A percentile compares a stretch with the other conserved stretches of the same genome.
These are phyloP conservation scores for Rhagoletis pomonella DNA, from an alignment of 1,140 invertebrate species.

Conservation along the genomic window DNA sequence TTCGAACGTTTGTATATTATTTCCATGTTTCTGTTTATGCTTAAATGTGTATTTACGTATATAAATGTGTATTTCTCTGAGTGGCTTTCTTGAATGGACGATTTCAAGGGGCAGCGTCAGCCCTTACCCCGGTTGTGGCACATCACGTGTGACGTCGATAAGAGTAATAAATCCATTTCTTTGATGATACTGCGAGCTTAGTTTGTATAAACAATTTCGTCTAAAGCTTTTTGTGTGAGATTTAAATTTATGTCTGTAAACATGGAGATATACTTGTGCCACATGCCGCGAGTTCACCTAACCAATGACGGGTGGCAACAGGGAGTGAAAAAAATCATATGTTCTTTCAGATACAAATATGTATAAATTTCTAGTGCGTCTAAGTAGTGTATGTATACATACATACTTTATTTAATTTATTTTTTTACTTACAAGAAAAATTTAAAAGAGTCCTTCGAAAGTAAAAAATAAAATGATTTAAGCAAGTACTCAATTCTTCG, in stretches of 20 bases:
- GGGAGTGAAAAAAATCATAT: background rate
- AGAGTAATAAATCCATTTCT: background rate
- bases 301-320: background rate
- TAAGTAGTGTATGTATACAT: too few relatives aligned
- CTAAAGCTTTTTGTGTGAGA: background rate
- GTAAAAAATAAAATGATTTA: too few relatives aligned
- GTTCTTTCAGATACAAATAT: too few relatives aligned
- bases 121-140: background rate
- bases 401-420: too few relatives aligned
- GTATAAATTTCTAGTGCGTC: too few relatives aligned
- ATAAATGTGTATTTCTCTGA: too few relatives aligned
- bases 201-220: background rate
- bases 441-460: too few relatives aligned
- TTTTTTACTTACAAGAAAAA: too few relatives aligned
- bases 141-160: background rate
- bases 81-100: too few relatives aligned
- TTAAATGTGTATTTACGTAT: background rate
- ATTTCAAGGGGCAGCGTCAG: too few relatives aligned
- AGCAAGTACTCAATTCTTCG: too few relatives aligned
- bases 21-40: background rate
- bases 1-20: background rate
- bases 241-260: background rate
- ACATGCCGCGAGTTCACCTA: background rate
- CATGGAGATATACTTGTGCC: background rate
- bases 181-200: background rate